Evolutionary conservation across 2,113 vertebrate genomes (phyloP), one percentile per base, ranked within the genome.

Genomic region (Hydrochoerus hydrochaeris): DNA sequence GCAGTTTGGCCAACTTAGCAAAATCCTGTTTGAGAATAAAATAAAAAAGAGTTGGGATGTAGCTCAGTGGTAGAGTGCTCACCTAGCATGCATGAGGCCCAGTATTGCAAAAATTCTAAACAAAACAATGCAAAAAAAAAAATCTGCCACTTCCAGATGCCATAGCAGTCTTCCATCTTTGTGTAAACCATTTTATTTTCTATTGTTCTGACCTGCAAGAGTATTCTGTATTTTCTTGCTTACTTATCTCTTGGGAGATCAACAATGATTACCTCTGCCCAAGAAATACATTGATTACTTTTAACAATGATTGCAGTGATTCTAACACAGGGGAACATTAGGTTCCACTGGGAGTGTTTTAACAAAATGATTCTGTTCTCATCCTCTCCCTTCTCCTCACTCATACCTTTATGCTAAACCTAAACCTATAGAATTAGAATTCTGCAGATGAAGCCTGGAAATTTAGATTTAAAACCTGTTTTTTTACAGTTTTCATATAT

Each of bases 221-320:
- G 38, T 85, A 95, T 94, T 89, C 85, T 96, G 30, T 44, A 58
- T 91, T 84, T 32, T 96, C 65, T 71, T 94, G 41, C 69, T 63
- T 85, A 32, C 30, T 90, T 97, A 46, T 81, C 80, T 87, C 75
- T 92, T 90, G 85, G 85, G 41, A 62, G 78, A 77, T 90, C 32
- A 96, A 86, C 60, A 92, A 3, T 89, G 83, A 86, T 96, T 89
- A 82, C n/a, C 11, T 77, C 22, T 94, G 62, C 32, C 88, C 49
- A 16, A 91, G 73, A 95, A 93, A 95, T 95, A 93, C 30, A 73
- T 44, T 90, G 82, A 81, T 87, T 84, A 3, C 44, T 91, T 95
- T 95, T 87, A 95, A 90, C 13, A 91, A 65, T 91, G 49, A 94
- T 87, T 89, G 41, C 97, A 87, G 81, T 91, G 46, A 94, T 83